These are phyloP conservation scores for Cryptoblepharus egeriae DNA, from an alignment of 2,797 vertebrate genomes.

Conservation along the genomic window DNA sequence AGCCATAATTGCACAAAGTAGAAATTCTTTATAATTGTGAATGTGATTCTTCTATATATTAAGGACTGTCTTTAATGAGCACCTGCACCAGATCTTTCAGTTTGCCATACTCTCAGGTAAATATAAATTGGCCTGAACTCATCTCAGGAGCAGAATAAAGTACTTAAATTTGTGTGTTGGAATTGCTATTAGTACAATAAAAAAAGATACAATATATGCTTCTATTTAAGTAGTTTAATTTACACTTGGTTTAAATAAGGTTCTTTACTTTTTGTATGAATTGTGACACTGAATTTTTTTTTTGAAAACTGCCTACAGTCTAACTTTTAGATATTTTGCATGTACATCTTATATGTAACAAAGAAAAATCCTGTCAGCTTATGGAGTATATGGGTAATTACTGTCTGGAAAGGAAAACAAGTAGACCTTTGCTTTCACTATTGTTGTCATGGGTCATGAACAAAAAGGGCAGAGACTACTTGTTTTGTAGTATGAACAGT, in stretches of 20 bases:
- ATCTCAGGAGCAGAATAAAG: background rate
- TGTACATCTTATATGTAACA: no score
- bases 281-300: background rate
- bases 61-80: background rate
- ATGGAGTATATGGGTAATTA: no score
- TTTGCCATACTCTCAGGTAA: background rate
- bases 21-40: background rate
- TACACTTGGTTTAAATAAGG: background rate
- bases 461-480: background rate
- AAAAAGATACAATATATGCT: background rate
- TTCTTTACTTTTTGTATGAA: background rate
- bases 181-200: background rate
- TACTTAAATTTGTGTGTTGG: background rate
- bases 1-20: background rate
- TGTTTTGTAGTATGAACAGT: no score
- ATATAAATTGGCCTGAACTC: slow-evolving; percentile 2
- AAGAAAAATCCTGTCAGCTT: no score
- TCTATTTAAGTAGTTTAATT: background rate
- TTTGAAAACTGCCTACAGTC: background rate
- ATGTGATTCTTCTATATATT: background rate
- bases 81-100: background rate
- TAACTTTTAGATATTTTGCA: background rate
- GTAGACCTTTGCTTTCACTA: background rate
- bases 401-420: no score
- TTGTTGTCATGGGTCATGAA: no score